Percentiles rank a stretch among this genome's conserved stretches.
phyloP scores from a whole-genome alignment of 1,140 invertebrate genomes.

The Bombus ignitus region DNA sequence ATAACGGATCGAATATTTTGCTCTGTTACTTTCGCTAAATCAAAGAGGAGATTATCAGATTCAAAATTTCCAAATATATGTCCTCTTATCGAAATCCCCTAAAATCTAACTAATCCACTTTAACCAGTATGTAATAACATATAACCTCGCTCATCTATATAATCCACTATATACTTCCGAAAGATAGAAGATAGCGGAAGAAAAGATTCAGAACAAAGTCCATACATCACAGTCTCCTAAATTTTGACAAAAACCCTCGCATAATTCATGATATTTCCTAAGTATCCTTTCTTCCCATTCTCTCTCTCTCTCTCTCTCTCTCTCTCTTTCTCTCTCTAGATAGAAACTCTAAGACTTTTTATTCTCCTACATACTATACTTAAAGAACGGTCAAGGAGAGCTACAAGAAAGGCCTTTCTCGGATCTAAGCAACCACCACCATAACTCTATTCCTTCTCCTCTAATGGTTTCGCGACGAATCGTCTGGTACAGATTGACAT shows the following conservation, averaged over 20 bases:
- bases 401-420: background rate
- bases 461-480: background rate
- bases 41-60: background rate
- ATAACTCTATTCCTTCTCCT: background rate
- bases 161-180: too few relatives aligned
- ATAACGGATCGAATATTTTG: background rate
- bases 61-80: background rate
- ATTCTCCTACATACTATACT: background rate
- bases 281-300: background rate
- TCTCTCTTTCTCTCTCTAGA: background rate
- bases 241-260: background rate
- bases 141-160: too few relatives aligned
- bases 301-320: too few relatives aligned
- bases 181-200: too few relatives aligned
- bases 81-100: too few relatives aligned
- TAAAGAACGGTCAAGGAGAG: background rate
- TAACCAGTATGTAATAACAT: too few relatives aligned
- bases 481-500: slow-evolving; percentile 4
- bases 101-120: too few relatives aligned
- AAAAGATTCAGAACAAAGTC: too few relatives aligned
- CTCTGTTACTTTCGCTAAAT: background rate
- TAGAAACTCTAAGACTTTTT: background rate
- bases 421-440: background rate
- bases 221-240: background rate
- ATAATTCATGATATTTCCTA: background rate